A percentile compares a stretch with the other conserved stretches of the same genome.
Evolutionary conservation across 2,888 invertebrate genomes (phyloP).

Genomic region (Augiades crinisus): DNA sequence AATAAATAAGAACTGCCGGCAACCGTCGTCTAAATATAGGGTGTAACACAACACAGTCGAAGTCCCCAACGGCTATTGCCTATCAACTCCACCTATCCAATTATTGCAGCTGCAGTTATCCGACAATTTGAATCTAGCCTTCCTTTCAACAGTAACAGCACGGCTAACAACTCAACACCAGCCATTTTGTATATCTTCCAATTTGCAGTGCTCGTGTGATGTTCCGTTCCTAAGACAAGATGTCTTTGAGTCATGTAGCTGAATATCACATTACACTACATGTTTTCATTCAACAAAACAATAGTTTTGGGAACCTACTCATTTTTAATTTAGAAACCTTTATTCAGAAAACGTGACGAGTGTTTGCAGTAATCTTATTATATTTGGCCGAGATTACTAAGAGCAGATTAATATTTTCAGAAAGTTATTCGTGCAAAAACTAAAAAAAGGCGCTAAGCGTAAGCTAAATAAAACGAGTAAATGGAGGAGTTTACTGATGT

Average conservation of each 20-base stretch:
- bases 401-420: no score
- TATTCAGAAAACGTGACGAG: no score
- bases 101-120: conserved; percentile 60
- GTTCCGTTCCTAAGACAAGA: not conserved
- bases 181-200: not conserved
- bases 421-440: no score
- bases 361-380: no score
- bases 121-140: conserved; percentile 59
- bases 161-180: conserved; percentile 16
- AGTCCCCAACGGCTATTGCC: conserved; percentile 53
- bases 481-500: no score
- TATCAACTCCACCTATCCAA: conserved; percentile 49
- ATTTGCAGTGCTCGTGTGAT: not conserved
- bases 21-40: conserved; percentile 53
- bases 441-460: no score
- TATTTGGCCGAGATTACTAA: no score
- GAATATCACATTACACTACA: no score
- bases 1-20: conserved; percentile 51
- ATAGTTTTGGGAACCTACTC: no score
- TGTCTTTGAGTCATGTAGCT: not conserved
- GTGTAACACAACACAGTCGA: conserved; percentile 44
- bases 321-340: no score
- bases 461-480: no score
- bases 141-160: conserved; percentile 42
- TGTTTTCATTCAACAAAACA: no score